Evolutionary conservation across 1,140 invertebrate genomes (phyloP).

Genomic region (Manduca sexta): DNA sequence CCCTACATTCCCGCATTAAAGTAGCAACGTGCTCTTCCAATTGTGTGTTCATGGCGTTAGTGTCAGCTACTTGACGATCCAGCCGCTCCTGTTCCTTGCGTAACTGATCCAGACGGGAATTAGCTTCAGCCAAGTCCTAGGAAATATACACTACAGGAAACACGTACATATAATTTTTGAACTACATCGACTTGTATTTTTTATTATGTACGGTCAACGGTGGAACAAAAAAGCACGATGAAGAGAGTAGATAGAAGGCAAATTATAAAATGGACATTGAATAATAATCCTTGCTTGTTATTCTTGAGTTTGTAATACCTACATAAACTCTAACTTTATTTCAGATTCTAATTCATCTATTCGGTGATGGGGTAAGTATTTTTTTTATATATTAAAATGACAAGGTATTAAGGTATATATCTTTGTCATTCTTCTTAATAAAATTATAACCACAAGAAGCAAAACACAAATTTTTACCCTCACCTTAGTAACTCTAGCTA

Average conservation of each 20-base stretch:
- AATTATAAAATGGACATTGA: too few relatives aligned
- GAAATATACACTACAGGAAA: not conserved
- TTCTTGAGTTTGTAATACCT: too few relatives aligned
- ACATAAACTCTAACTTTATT: too few relatives aligned
- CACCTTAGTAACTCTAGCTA: conserved; percentile 56
- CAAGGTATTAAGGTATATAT: too few relatives aligned
- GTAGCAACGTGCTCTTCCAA: conserved; percentile 54
- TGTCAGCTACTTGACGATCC: conserved; percentile 34
- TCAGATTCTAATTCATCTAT: too few relatives aligned
- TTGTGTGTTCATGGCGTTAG: conserved; percentile 31
- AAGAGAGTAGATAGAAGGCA: not conserved
- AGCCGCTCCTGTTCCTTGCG: conserved; percentile 42
- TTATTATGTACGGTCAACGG: too few relatives aligned
- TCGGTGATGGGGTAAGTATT: too few relatives aligned
- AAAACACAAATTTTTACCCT: not conserved
- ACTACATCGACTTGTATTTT: too few relatives aligned
- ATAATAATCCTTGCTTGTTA: too few relatives aligned
- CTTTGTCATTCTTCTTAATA: too few relatives aligned
- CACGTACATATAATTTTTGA: not conserved
- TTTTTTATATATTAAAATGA: too few relatives aligned
- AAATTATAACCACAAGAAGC: not conserved
- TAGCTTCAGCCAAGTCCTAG: conserved; percentile 47
- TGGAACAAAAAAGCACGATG: not conserved
- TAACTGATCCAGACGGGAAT: conserved; percentile 35
- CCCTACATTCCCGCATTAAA: conserved; percentile 35